Conservation (phyloP, 30 jellyfish, hydroid and myxozoan genomes). For the Hydractinia symbiolongicarpus region DNA sequence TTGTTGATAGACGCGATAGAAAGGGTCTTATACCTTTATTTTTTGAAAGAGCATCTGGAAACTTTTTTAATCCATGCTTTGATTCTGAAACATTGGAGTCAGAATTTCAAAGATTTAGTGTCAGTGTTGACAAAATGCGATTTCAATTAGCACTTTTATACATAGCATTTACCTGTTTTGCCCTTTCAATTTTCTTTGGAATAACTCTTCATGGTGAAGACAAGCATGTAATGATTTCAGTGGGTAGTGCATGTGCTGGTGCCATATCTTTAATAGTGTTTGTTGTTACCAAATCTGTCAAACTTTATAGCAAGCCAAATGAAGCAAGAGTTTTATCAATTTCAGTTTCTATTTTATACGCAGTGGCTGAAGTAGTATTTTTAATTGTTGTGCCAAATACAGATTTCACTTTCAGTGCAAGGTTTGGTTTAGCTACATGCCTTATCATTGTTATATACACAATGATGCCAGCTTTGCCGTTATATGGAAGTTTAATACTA, state of each 20-base stretch:
- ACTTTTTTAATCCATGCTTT: constrained; percentile 85
- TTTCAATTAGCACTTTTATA: constrained; percentile 84
- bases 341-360: constrained; percentile 57
- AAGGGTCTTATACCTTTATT: constrained; percentile 87
- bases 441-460: constrained; percentile 77
- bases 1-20: constrained; percentile 75
- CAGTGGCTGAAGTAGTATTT: constrained; percentile 66
- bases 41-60: constrained; percentile 96
- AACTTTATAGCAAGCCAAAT: constrained; percentile 72
- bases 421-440: constrained; percentile 88
- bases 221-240: constrained; percentile 47
- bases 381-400: constrained; percentile 48
- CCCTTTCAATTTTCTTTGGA: constrained; percentile 71
- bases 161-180: constrained; percentile 70
- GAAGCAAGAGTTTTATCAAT: constrained; percentile 57
- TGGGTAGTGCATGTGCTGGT: constrained; percentile 62
- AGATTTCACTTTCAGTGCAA: constrained; percentile 75
- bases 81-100: constrained; percentile 85
- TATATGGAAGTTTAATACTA: constrained; percentile 73
- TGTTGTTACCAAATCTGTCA: constrained; percentile 64
- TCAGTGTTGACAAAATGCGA: constrained; percentile 80
- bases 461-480: constrained; percentile 93
- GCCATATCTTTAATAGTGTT: constrained; percentile 54
- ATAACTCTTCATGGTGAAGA: constrained; percentile 44
- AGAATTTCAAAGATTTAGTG: constrained; percentile 87